Evolutionary conservation across 2,113 vertebrate species (phyloP), one percentile per base, ranked within the genome.

Genomic region (Phocoena phocoena): DNA sequence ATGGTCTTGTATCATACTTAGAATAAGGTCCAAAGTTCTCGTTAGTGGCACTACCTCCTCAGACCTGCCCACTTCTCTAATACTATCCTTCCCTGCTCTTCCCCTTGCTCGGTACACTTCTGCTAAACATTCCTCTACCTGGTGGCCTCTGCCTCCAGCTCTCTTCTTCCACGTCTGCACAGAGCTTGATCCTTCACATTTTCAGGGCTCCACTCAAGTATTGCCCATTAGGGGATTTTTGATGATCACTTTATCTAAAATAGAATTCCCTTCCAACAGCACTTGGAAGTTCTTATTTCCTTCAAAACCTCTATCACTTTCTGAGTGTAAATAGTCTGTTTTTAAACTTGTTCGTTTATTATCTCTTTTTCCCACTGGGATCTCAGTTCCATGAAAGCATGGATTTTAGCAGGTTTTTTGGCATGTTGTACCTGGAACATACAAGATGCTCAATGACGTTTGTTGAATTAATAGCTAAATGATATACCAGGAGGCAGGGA

Each of bases 101-200:
- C 2, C 63, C 15, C 13, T 17, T 21, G 33, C 6, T 55, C 7
- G 1, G 0, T 17, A 3, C 0, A 4, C 20, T 41, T 44, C 15
- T 36, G 55, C 7, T 41, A 13, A 8, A 14, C 1, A 4, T 23
- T 13, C 10, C 9, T 38, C 11, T 25, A 0, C 4, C 6, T 62
- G 0, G 33, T 4, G 23, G 1, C 10, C n/a, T n/a, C 17, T 90
- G 62, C 25, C 33, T 68, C 21, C 5, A 25, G 0, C 6, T 3
- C 6, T 5, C 23, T 90, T 53, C 28, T 28, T 67, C 15, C 10
- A 36, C 6, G 8, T 33, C 2, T 67, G 55, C n/a, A 4, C 2
- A 6, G 17, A 26, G 5, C 10, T 50, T 26, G 15, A 28, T 14
- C 53, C 53, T 88, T 90, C 1, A 26, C 50, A 38, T 33, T 84